phyloP scores from a whole-genome alignment of 2,797 vertebrate species.

The Rhinella marina region DNA sequence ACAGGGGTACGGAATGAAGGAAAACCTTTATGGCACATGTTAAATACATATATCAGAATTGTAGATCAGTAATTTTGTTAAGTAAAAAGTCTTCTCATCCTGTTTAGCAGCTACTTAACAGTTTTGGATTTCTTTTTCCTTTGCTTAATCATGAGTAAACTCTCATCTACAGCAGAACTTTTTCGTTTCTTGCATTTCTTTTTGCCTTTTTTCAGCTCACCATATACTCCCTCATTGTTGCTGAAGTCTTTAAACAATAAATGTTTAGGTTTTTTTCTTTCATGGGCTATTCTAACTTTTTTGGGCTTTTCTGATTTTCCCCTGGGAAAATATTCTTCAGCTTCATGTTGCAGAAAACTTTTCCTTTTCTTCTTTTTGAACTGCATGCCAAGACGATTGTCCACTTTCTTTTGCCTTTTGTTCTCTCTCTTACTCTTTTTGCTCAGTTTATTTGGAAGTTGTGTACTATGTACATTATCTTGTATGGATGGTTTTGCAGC shows the following conservation, averaged over 20 bases:
- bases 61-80: neutral
- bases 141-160: conserved; percentile 78
- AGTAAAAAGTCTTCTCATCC: neutral
- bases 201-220: conserved; percentile 61
- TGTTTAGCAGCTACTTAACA: neutral
- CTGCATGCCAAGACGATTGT: neutral
- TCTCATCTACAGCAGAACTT: conserved; percentile 61
- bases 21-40: neutral
- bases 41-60: neutral
- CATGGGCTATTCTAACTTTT: conserved; percentile 49
- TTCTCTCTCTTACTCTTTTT: conserved; percentile 61
- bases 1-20: neutral
- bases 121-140: conserved; percentile 70
- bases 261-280: conserved; percentile 12
- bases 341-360: neutral
- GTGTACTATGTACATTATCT: conserved; percentile 35
- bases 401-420: conserved; percentile 47
- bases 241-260: conserved; percentile 40
- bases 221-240: conserved; percentile 57
- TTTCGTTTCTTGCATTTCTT: conserved; percentile 57
- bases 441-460: conserved; percentile 60
- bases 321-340: conserved; percentile 70
- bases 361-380: conserved; percentile 48
- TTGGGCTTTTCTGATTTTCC: conserved; percentile 47
- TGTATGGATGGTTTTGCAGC: neutral